Evolutionary conservation across 2,113 vertebrate species (phyloP), one percentile per base, ranked within the genome.

Genomic region (Megalops atlanticus): DNA sequence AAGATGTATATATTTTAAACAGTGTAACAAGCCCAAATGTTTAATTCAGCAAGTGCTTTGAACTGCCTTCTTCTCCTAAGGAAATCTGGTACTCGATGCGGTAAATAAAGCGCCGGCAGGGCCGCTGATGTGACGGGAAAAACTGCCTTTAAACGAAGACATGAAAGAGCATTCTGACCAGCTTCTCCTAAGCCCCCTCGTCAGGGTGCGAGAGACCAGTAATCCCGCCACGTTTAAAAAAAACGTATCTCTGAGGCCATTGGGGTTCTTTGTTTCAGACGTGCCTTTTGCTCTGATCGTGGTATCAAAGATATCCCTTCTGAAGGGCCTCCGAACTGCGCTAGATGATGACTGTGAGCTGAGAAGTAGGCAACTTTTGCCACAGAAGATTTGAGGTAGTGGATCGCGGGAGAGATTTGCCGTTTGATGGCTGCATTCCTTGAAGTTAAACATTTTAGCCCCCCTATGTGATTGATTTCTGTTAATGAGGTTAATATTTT

Each of bases 371-470:
- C 69, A 18, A 10, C 36, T 71, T 71, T 14, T 71, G 35, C 15
- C n/a, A 24, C 3, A 64, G 58, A 64, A 64, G n/a, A 54, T 21
- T n/a, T 16, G 31, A 71, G 31, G 11, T 36, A 36, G 14, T 70
- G 68, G 8, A 71, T 70, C 49, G 82, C 86, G 35, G 16, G 72
- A 83, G 72, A 83, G 84, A 81, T 52, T 35, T 41, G 15, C 47
- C 75, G 58, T 87, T 86, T 82, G 70, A 84, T 82, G 70, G 81
- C 76, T 74, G 31, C 14, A 58, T 79, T 64, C 78, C 86, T 88
- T 86, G 83, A 85, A 79, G 83, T 82, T 82, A 39, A 64, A 45
- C 77, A 75, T 83, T 84, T 80, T 72, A 72, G 5, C 71, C 43
- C 78, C 40, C n/a, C 40, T 38, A 54, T 83, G 79, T 74, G 43